Conservation (phyloP, 2,888 invertebrate species). For the Megaustenia siamemsis region DNA sequence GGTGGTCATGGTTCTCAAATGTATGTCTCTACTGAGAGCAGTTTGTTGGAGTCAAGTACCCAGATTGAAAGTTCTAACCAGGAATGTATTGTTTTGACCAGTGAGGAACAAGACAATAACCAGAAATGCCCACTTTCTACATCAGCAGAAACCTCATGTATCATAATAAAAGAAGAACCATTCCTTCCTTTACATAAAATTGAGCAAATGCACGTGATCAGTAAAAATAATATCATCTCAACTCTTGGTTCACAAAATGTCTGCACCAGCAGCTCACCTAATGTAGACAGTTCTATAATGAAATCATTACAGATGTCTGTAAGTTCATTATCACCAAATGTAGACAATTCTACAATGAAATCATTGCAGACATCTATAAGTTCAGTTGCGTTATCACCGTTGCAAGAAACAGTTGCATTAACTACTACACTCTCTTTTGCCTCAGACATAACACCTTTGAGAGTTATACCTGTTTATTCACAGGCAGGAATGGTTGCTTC, state of each 20-base stretch:
- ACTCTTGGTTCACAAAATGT: neutral
- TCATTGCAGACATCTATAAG: neutral
- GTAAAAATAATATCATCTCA: neutral
- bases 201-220: neutral
- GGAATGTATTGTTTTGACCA: neutral
- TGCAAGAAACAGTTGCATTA: neutral
- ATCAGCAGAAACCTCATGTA: neutral
- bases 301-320: neutral
- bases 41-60: neutral
- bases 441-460: neutral
- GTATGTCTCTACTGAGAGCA: neutral
- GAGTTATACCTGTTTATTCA: neutral
- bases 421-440: neutral
- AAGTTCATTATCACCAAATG: too few relatives aligned
- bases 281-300: neutral
- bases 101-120: neutral
- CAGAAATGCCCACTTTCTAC: neutral
- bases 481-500: neutral
- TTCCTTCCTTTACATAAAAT: neutral
- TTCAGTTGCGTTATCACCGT: neutral
- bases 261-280: neutral
- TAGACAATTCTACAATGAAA: too few relatives aligned
- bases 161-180: neutral
- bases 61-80: neutral
- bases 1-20: neutral